Evolutionary conservation across 2,113 vertebrate species (phyloP), one percentile per base, ranked within the genome.

Genomic region (Hydropotes inermis): DNA sequence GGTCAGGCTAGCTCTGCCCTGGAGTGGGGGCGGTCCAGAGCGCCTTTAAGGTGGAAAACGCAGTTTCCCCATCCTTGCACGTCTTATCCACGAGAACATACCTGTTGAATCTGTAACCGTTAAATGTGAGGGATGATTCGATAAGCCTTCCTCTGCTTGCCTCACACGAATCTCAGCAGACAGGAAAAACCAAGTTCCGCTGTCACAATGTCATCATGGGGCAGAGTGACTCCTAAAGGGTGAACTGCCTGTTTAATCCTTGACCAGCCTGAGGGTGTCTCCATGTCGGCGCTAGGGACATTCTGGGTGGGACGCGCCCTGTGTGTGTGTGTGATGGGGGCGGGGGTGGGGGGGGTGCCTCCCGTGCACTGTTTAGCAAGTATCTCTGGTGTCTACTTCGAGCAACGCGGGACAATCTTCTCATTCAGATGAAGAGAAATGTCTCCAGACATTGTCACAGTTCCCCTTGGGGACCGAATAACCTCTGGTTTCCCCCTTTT

Each of bases 231-330:
- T 27, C 19, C 27, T 25, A 7, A 1, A 14, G 7, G 21, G 15
- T 5, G 50, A 58, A 15, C 2, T 15, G 0, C 2, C 10, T 58
- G 50, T 23, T 28, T 28, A 10, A 16, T 47, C 6, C n/a, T n/a
- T 9, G 3, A 0, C 30, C 54, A n/a, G 39, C 30, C 21, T 19
- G 6, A 2, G 6, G 23, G 33, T 15, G 16, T 39, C 74, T 27
- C 39, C 55, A 5, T 2, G 2, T 7, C 1, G 0, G 16, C 8
- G 1, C 54, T 6, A 3, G 2, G 33, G 45, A 19, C 28, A 0
- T 45, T 27, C 6, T 30, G 45, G 8, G n/a, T 27, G 0, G 2
- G 7, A 8, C 8, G 5, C 1, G 1, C 25, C 50, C 13, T 43
- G 15, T 5, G 64, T 70, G 64, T 21, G 64, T 19, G 52, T n/a